These are phyloP conservation scores for Tapirus indicus DNA, from an alignment of 2,797 vertebrate species.

Conservation along the genomic window DNA sequence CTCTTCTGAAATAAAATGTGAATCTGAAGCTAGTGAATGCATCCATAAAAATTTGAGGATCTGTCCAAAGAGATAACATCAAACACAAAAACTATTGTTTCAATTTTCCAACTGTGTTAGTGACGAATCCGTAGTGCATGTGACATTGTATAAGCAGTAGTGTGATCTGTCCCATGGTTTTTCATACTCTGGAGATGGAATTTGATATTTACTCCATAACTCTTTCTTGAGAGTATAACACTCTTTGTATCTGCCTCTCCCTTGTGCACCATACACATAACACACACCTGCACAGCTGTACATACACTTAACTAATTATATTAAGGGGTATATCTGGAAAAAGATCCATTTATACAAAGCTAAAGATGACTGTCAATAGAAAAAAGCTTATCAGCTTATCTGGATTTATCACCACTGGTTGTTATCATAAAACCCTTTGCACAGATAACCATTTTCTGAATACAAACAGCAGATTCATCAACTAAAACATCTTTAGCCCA, in stretches of 20 bases:
- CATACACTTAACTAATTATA: not conserved
- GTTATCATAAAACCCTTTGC: not conserved
- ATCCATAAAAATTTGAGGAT: not conserved
- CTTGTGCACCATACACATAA: not conserved
- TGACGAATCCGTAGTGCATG: not conserved
- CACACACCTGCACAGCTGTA: not conserved
- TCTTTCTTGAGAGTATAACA: not conserved
- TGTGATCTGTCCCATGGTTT: not conserved
- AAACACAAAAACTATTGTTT: not conserved
- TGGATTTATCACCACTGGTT: not conserved
- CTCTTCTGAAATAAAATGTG: constrained; percentile 58
- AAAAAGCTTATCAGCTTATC: constrained; percentile 22
- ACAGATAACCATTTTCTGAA: constrained; percentile 44
- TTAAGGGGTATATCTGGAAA: not conserved
- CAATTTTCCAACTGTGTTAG: not conserved
- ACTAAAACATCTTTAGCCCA: not conserved
- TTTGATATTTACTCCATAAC: constrained; percentile 5
- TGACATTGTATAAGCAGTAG: not conserved
- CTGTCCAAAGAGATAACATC: not conserved
- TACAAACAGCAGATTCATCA: constrained; percentile 18
- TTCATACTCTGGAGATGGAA: not conserved
- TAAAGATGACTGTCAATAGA: not conserved
- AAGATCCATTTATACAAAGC: not conserved
- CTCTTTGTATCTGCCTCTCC: not conserved
- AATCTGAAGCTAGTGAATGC: not conserved